These are phyloP conservation scores for Zingel zingel DNA, from an alignment of 2,113 vertebrate species.

Conservation along the genomic window DNA sequence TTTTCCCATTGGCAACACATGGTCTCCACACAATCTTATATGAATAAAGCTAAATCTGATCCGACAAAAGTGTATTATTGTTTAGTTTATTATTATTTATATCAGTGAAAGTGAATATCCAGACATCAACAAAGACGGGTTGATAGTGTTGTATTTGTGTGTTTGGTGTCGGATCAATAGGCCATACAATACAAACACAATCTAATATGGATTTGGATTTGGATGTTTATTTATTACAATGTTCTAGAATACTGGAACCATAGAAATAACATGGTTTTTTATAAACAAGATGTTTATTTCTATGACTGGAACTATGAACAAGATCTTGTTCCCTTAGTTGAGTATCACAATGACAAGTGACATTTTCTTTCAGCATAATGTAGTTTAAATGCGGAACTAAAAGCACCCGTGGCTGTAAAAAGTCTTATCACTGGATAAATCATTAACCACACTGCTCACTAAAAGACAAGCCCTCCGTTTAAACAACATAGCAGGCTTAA, in stretches of 20 bases:
- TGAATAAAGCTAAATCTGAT: neutral
- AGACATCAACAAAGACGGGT: neutral
- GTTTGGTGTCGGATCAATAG: neutral
- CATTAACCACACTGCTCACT: conserved; percentile 52
- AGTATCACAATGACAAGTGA: neutral
- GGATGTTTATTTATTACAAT: neutral
- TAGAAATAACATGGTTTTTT: neutral
- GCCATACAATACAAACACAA: neutral
- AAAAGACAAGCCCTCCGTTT: conserved; percentile 29
- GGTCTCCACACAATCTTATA: neutral
- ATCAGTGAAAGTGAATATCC: neutral
- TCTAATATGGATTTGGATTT: neutral
- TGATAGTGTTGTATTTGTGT: neutral
- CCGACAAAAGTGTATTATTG: neutral
- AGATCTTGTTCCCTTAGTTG: rapidly evolving
- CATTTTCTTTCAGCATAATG: neutral
- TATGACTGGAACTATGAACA: neutral
- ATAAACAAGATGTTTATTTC: too few species aligned
- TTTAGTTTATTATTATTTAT: neutral
- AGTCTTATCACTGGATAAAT: conserved; percentile 56
- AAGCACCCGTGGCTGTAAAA: neutral
- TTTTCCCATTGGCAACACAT: neutral
- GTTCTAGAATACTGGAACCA: too few species aligned
- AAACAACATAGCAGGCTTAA: conserved; percentile 24
- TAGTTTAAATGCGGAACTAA: conserved; percentile 14